These are phyloP conservation scores for Halesus radiatus DNA, from an alignment of 1,140 invertebrate species.

Conservation along the genomic window DNA sequence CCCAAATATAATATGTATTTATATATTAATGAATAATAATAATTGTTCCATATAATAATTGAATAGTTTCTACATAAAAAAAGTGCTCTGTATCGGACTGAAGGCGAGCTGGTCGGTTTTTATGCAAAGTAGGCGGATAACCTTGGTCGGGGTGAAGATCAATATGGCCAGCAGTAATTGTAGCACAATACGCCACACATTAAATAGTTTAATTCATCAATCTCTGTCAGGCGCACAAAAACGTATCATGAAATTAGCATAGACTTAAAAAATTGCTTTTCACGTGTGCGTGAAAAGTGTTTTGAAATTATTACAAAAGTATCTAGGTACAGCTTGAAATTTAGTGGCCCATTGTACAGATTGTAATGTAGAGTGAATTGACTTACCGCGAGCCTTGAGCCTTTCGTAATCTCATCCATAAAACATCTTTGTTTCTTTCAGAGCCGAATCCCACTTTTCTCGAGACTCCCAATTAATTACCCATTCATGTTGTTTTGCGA, in stretches of 20 bases:
- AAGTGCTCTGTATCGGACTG: background rate
- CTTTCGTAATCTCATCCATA: background rate
- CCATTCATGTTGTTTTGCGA: slow-evolving; percentile 3
- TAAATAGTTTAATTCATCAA: slow-evolving; percentile 17
- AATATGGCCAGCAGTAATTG: slow-evolving; percentile 13
- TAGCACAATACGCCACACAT: slow-evolving; percentile 18
- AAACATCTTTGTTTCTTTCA: slow-evolving; percentile 1
- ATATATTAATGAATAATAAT: too few species aligned
- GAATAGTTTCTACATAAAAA: too few species aligned
- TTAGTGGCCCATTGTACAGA: slow-evolving; percentile 12
- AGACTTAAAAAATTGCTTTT: slow-evolving; percentile 7
- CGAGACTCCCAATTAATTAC: background rate
- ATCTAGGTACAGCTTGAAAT: background rate
- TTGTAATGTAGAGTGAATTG: too few species aligned
- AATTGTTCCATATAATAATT: too few species aligned
- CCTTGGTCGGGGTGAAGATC: slow-evolving; percentile 8
- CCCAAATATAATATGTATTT: too few species aligned
- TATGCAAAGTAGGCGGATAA: slow-evolving; percentile 15
- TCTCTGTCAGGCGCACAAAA: slow-evolving; percentile 10
- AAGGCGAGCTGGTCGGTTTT: slow-evolving; percentile 20
- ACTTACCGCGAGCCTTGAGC: background rate
- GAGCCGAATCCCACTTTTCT: background rate
- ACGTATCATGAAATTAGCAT: background rate
- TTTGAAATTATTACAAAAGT: slow-evolving; percentile 1
- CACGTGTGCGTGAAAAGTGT: slow-evolving; percentile 1